Evolutionary conservation across 2,888 invertebrate species (phyloP), one percentile per base, ranked within the genome.

Genomic region (Gandaritis pyraliata): DNA sequence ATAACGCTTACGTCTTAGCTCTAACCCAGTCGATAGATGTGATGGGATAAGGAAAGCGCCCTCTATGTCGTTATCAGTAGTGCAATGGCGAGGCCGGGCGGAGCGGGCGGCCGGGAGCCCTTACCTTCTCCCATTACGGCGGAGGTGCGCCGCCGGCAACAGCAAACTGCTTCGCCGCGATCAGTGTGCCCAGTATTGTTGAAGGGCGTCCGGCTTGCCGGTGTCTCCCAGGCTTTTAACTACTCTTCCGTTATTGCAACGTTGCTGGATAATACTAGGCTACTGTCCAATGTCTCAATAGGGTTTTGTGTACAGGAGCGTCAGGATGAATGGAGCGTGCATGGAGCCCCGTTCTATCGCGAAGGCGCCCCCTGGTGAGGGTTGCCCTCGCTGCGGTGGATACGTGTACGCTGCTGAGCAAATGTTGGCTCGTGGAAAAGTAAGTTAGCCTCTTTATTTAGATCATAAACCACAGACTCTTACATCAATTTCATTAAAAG

Each of bases 401-500:
- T 97, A 90, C 83, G 97, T 97, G 57, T 98, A 97, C 88, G 97
- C 97, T 68, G 97, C 97, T 64, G 97, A 98, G 90, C 97, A 97
- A 92, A 97, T 97, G 97, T 93, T 97, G 80, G 97, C 97, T 72
- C 94, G 97, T 85, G 97, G 97, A 93, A 94, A 95, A 94, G 97
- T 97, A 93, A 95, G 95, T 93, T 65, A 6, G 10, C 11, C 16
- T 12, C 6, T 43, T 33, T 43, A 33, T 13, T 11, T 4, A 13
- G 36, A 16, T 45, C 30, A 29, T 52, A 13, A 29, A n/a, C 46
- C 36, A 23, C 13, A 23, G 43, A 29, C 29, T 30, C 41, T 2
- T 46, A 33, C 38, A 56, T 36, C 13, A 16, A 1, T 36, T 36
- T 1, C 36, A 49, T 33, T 4, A 11, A 16, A 38, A n/a, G 33